phyloP scores from a whole-genome alignment of 2,113 vertebrate genomes.

The Polypterus bichir region DNA sequence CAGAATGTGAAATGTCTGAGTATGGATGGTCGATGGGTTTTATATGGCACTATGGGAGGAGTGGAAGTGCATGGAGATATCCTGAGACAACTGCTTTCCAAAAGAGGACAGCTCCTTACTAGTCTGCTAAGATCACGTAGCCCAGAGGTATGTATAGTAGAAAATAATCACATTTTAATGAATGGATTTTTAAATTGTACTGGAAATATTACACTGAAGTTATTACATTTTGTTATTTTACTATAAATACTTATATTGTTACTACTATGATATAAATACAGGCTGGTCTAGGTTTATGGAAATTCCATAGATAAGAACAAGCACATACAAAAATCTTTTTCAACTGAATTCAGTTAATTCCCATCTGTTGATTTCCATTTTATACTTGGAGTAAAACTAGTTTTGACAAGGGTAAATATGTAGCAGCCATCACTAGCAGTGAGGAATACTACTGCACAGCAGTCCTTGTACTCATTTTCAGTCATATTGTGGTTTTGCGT shows the following conservation, averaged over 20 bases:
- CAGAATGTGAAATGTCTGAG: conserved; percentile 60
- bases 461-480: no score
- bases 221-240: background rate
- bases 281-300: background rate
- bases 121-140: conserved; percentile 56
- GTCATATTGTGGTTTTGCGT: no score
- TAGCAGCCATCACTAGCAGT: no score
- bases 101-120: conserved; percentile 56
- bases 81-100: conserved; percentile 56
- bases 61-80: conserved; percentile 52
- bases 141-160: conserved; percentile 44
- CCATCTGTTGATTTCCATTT: no score
- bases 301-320: background rate
- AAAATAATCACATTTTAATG: background rate
- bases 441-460: no score
- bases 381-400: no score
- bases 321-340: background rate
- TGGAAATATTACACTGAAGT: background rate
- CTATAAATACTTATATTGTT: background rate
- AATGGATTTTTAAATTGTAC: no score
- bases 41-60: conserved; percentile 64
- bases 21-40: conserved; percentile 62
- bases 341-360: no score
- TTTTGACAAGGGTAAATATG: no score
- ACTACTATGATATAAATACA: background rate